These are phyloP conservation scores for Muscicapa comitata DNA, from an alignment of 2,797 vertebrate genomes.

Conservation along the genomic window DNA sequence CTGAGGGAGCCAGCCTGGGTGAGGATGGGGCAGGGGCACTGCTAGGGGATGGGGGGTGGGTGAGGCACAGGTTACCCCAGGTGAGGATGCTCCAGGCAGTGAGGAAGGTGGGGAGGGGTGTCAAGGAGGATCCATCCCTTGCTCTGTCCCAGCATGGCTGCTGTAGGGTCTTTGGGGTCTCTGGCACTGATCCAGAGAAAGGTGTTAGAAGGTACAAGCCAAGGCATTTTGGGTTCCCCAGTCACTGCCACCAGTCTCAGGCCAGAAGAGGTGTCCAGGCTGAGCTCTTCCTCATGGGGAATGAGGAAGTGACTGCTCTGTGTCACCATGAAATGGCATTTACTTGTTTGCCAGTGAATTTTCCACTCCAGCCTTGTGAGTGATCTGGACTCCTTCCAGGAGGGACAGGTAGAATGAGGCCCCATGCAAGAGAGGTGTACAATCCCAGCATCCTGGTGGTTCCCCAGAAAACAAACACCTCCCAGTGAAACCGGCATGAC, in stretches of 20 bases:
- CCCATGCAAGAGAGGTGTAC: rapidly evolving
- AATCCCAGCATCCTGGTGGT: not conserved
- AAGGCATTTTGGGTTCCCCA: rapidly evolving
- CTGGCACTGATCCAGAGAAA: not conserved
- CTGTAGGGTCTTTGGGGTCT: not conserved
- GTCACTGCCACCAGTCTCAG: rapidly evolving
- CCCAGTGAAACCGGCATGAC: not conserved
- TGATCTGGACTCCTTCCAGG: not conserved
- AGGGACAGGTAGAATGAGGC: not conserved
- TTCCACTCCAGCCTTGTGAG: rapidly evolving
- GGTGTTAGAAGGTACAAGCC: not conserved
- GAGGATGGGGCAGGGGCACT: not conserved
- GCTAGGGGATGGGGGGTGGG: not conserved
- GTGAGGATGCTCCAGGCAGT: not conserved
- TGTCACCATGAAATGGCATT: not conserved
- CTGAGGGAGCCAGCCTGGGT: not conserved
- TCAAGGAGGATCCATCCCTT: not conserved
- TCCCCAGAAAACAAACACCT: rapidly evolving
- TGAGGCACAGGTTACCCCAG: not conserved
- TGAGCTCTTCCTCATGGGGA: not conserved
- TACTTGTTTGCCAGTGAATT: not conserved
- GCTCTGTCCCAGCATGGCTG: not conserved
- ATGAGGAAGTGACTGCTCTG: not conserved
- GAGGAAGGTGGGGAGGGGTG: not conserved
- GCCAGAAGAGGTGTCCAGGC: not conserved